Evolutionary conservation across 2,797 vertebrate species (phyloP), one percentile per base, ranked within the genome.

Genomic region (Hafferia zeledoni): DNA sequence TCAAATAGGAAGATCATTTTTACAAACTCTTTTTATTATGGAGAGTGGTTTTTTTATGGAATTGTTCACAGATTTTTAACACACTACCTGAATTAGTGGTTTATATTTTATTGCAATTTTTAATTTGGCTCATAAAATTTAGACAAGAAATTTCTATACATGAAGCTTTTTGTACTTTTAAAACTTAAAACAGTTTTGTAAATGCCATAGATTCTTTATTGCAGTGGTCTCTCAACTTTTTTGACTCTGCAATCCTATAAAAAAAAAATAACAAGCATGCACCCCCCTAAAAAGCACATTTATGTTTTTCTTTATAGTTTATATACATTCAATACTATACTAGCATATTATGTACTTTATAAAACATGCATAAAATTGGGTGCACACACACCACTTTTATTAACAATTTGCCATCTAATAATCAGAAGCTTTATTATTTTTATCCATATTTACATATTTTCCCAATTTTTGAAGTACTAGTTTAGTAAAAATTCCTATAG

Each of bases 1-100:
- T 39, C 39, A 87, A 81, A 71, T 27, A 93, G 20, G 43, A 75
- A 92, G 67, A 83, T 63, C 22, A 78, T 84, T 87, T 94, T 94
- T 86, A 37, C 28, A 85, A 68, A 37, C 22, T 50, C 39, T 39
- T 4, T 68, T 87, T 93, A 70, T 91, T 87, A 84, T 68, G 18
- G 27, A 63, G 39, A 85, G 20, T 77, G 50, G 50, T 55, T 94
- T 94, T 89, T 88, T 90, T 93, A 83, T 80, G 49, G 49, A 92
- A 83, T 44, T 18, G n/a, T 75, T 92, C 50, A 68, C 24, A 87
- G n/a, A 74, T 90, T 95, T 95, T 76, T 78, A 83, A 95, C 8
- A 2, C 6, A 52, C 31, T 83, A 6, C 76, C 44, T 67, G 74
- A 56, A 71, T 63, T 69, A 68, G 23, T 31, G 15, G 12, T 82